Evolutionary conservation across 1,140 invertebrate species (phyloP).

Genomic region (Drosophila punjabiensis): DNA sequence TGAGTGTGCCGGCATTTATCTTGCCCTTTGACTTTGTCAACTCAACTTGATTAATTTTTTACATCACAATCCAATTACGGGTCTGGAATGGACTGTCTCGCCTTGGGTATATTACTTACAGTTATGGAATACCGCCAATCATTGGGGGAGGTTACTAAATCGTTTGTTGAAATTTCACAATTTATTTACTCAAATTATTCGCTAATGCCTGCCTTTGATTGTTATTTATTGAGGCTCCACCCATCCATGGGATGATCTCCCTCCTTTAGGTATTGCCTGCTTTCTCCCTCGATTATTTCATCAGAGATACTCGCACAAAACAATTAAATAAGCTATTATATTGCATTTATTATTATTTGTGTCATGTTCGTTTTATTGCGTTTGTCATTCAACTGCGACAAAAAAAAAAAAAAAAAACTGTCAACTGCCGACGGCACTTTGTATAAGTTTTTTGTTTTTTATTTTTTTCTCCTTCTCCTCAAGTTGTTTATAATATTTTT

Average conservation of each 20-base stretch:
- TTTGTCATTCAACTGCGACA: conserved; percentile 16
- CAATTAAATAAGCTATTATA: conserved; percentile 30
- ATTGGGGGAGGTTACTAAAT: conserved; percentile 4
- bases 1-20: conserved; percentile 31
- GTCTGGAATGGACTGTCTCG: neutral
- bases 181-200: conserved; percentile 7
- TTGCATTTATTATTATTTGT: conserved; percentile 28
- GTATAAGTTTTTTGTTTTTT: conserved; percentile 4
- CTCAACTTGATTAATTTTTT: conserved; percentile 9
- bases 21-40: conserved; percentile 24
- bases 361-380: conserved; percentile 19
- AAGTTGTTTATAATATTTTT: conserved; percentile 25
- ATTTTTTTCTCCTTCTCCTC: neutral
- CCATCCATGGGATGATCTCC: conserved; percentile 16
- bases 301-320: neutral
- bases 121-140: conserved; percentile 17
- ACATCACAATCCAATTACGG: conserved; percentile 14
- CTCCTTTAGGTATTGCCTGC: conserved; percentile 3
- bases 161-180: conserved; percentile 14
- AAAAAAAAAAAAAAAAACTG: neutral
- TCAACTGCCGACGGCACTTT: conserved; percentile 14
- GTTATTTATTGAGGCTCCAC: conserved; percentile 22
- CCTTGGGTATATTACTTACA: neutral
- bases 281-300: conserved; percentile 20
- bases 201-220: conserved; percentile 26